Conservation (phyloP, 1,140 invertebrate genomes). For the Ditylenchus dipsaci region DNA sequence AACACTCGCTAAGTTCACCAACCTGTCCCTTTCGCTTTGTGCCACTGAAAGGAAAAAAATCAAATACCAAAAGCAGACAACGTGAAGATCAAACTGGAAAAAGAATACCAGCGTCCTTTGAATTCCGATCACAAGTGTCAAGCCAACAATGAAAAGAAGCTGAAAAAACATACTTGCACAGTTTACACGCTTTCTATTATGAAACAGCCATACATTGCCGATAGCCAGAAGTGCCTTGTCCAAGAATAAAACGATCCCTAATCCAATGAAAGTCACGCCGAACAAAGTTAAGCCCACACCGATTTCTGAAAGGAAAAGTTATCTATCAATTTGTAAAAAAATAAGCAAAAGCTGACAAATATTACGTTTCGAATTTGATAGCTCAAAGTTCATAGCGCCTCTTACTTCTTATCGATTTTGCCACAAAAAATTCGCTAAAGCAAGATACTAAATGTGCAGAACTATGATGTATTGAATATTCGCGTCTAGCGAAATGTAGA, state of each 20-base stretch:
- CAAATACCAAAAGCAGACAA: no score
- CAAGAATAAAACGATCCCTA: slow-evolving; percentile 89
- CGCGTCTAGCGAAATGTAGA: not conserved
- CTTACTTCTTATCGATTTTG: not conserved
- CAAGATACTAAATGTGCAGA: not conserved
- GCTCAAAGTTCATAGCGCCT: slow-evolving; percentile 52
- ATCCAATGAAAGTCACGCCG: slow-evolving; percentile 87
- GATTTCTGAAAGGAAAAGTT: slow-evolving; percentile 72
- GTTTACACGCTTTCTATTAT: not conserved
- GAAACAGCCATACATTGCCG: slow-evolving; percentile 78
- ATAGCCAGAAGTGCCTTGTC: slow-evolving; percentile 95
- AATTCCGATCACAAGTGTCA: slow-evolving; percentile 91
- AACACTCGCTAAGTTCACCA: no score
- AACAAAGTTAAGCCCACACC: slow-evolving; percentile 92
- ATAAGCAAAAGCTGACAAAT: slow-evolving; percentile 1
- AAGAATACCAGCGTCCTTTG: slow-evolving; percentile 93
- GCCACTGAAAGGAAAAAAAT: slow-evolving; percentile 72
- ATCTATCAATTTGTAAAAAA: not conserved
- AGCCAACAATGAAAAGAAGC: slow-evolving; percentile 88
- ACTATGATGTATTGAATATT: not conserved
- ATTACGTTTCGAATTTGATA: slow-evolving; percentile 54
- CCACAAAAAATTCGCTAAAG: not conserved
- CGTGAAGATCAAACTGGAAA: slow-evolving; percentile 18
- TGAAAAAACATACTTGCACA: slow-evolving; percentile 60
- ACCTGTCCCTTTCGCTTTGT: slow-evolving; percentile 84